Percentiles rank a stretch among this genome's conserved stretches.
These are phyloP conservation scores for Volucella bombylans DNA, from an alignment of 2,888 invertebrate species.

Conservation along the genomic window DNA sequence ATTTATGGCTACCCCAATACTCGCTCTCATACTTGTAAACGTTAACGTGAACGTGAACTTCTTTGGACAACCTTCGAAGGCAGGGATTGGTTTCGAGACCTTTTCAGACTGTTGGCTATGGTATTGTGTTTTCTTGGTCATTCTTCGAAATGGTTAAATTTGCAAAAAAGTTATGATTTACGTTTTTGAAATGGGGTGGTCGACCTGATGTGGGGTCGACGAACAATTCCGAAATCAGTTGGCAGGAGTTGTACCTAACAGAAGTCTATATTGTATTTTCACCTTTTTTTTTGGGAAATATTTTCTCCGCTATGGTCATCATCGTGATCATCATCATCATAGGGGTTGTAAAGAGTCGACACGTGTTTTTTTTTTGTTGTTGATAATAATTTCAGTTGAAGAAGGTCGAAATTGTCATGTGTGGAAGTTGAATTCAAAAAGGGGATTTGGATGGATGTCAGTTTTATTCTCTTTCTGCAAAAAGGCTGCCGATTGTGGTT, in stretches of 20 bases:
- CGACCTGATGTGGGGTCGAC: constrained; percentile 48
- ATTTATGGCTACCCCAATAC: constrained; percentile 51
- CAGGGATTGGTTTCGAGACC: constrained; percentile 14
- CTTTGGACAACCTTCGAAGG: neutral
- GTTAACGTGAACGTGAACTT: constrained; percentile 49
- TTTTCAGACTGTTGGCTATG: constrained; percentile 4
- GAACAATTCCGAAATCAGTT: constrained; percentile 9
- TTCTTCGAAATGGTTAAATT: constrained; percentile 38
- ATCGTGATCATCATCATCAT: neutral
- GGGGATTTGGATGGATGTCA: constrained; percentile 41
- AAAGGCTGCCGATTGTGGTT: constrained; percentile 26
- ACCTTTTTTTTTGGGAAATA: constrained; percentile 44
- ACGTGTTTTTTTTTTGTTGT: constrained; percentile 68
- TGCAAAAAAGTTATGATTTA: constrained; percentile 59
- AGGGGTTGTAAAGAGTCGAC: constrained; percentile 54
- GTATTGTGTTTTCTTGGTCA: neutral
- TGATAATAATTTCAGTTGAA: constrained; percentile 51
- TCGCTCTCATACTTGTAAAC: too few relatives aligned
- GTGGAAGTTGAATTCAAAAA: constrained; percentile 37
- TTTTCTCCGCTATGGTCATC: constrained; percentile 53
- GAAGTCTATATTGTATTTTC: constrained; percentile 51
- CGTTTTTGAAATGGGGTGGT: constrained; percentile 7
- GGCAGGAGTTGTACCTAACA: neutral
- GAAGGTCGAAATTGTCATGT: constrained; percentile 61
- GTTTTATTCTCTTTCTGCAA: neutral